phyloP scores from a whole-genome alignment of 2,797 vertebrate genomes.

The Cyprinella venusta region DNA sequence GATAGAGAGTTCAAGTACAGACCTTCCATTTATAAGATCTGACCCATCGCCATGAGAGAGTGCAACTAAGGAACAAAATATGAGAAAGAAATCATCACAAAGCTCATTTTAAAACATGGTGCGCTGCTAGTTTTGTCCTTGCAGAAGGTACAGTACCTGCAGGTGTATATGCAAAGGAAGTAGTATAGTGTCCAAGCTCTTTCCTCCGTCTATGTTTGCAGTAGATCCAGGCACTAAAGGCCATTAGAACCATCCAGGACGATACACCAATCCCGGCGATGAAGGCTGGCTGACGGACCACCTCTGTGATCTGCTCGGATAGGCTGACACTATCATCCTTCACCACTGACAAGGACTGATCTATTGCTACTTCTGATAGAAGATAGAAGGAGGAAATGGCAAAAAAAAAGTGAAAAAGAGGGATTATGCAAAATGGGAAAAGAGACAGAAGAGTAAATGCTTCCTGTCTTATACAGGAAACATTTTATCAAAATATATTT shows the following conservation, averaged over 20 bases:
- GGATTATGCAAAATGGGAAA: background rate
- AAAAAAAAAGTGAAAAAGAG: conserved; percentile 17
- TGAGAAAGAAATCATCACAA: background rate
- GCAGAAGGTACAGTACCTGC: conserved; percentile 81
- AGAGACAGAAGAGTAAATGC: conserved; percentile 24
- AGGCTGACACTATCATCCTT: conserved; percentile 77
- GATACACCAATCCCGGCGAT: conserved; percentile 93
- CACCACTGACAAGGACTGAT: conserved; percentile 68
- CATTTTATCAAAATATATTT: conserved; percentile 27
- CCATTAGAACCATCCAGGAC: conserved; percentile 86
- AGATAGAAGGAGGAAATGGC: conserved; percentile 12
- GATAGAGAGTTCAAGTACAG: conserved; percentile 55
- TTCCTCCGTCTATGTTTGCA: conserved; percentile 84
- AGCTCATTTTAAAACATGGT: background rate
- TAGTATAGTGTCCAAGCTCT: conserved; percentile 94
- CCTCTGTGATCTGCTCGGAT: conserved; percentile 91
- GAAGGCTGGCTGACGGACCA: conserved; percentile 93
- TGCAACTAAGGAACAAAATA: conserved; percentile 75
- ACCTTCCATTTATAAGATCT: conserved; percentile 86
- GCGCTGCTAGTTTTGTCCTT: conserved; percentile 9
- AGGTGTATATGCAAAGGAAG: conserved; percentile 94
- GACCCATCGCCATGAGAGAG: conserved; percentile 86
- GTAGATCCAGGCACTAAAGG: conserved; percentile 80
- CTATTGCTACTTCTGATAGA: conserved; percentile 68
- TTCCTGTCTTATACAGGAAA: conserved; percentile 6